Conservation (phyloP, 2,888 invertebrate genomes). For the Cephus nigrinus region DNA sequence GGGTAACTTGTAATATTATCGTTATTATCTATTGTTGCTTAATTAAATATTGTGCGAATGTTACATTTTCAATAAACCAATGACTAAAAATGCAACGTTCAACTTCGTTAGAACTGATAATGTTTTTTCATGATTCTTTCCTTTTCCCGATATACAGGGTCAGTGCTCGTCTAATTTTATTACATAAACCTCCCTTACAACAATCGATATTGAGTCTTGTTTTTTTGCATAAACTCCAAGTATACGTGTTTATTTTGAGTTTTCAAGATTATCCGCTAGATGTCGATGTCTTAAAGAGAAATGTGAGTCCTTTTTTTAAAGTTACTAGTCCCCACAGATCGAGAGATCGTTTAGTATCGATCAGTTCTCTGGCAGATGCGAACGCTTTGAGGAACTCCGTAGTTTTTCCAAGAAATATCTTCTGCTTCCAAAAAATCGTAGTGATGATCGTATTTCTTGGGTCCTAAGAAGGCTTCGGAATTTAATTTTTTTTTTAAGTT, state of each 20-base stretch:
- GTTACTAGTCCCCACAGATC: conserved; percentile 20
- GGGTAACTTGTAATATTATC: neutral
- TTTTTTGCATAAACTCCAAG: neutral
- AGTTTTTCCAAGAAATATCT: neutral
- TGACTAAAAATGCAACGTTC: neutral
- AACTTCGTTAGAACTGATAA: neutral
- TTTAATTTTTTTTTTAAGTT: neutral
- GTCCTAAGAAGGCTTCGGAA: neutral
- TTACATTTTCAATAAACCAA: neutral
- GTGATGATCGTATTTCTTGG: neutral
- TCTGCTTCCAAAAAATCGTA: neutral
- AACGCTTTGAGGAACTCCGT: neutral
- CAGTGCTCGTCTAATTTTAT: neutral
- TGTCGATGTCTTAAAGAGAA: neutral
- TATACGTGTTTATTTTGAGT: neutral
- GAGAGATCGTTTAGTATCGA: conserved; percentile 40
- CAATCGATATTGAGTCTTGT: neutral
- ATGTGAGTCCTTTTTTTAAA: neutral
- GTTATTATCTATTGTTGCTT: neutral
- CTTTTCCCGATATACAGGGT: neutral
- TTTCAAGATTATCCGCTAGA: neutral
- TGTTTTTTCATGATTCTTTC: neutral
- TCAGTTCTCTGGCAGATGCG: conserved; percentile 12
- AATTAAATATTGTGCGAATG: neutral
- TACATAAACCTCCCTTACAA: neutral